Conservation (phyloP, 2,797 vertebrate genomes). For the Gymnocypris eckloni region DNA sequence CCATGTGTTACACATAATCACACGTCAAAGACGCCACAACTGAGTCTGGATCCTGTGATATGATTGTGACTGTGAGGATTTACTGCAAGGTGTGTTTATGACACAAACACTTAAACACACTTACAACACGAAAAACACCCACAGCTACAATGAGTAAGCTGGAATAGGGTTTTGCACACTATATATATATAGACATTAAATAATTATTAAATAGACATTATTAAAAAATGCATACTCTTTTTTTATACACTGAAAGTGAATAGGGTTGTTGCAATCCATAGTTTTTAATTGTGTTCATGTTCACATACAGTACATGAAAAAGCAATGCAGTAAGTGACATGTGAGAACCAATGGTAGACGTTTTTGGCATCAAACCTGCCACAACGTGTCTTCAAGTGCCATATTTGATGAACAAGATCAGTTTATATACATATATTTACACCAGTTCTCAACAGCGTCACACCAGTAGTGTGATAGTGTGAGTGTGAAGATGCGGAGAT, state of each 20-base stretch:
- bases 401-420: neutral
- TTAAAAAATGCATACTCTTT: no score
- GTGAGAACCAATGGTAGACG: neutral
- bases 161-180: neutral
- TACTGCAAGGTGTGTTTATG: conserved; percentile 19
- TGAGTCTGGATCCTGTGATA: neutral
- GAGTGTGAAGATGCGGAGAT: neutral
- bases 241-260: neutral
- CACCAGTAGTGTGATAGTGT: neutral
- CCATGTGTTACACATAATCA: conserved; percentile 21
- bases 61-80: conserved; percentile 32
- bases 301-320: neutral
- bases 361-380: neutral
- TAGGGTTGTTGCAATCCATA: neutral
- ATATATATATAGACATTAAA: neutral
- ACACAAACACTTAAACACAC: neutral
- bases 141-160: neutral
- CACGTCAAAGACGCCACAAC: conserved; percentile 29
- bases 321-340: neutral
- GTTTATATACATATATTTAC: neutral
- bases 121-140: neutral
- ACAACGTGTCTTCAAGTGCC: neutral
- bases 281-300: neutral
- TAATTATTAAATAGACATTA: no score
- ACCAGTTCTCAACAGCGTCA: neutral